Evolutionary conservation across 2,888 invertebrate species (phyloP), one percentile per base, ranked within the genome.

Genomic region (Crocallis elinguaria): DNA sequence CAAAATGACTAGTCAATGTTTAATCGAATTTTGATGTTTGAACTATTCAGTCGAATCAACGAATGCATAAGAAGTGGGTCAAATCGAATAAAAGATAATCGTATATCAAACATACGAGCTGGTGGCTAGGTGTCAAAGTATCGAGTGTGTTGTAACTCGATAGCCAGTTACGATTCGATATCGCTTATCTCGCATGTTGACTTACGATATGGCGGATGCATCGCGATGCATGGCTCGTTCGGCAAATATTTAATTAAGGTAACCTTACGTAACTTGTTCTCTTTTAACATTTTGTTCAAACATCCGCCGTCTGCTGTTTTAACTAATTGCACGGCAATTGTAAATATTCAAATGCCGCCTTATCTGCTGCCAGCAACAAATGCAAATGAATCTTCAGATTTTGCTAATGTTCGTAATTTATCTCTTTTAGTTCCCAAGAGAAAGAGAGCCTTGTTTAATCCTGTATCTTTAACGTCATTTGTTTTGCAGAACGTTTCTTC

Each of bases 141-240:
- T 85, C 79, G 75, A 69, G 69, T 84, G 74, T 84, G 73, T 86
- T 77, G 88, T 82, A 86, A 88, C 79, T 73, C 73, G 83, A 87
- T 86, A 82, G 70, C 60, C 70, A 71, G 79, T 75, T 84, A 82
- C 76, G 73, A 84, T 83, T 84, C 82, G 82, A 86, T 88, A 87
- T 78, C 67, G 71, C 75, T 86, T 86, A 86, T 84, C 83, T 80
- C 65, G 64, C 64, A 69, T 70, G 67, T 83, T 83, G 81, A 82
- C 73, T 84, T 77, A 78, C 73, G 83, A 89, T 86, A 76, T 71
- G 71, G 75, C 68, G 77, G 74, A 77, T 75, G 78, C 81, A 79
- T 69, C 71, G 69, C 73, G 73, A 77, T 84, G 84, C 83, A 82
- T 75, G 77, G 83, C 82, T 71, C 78, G 81, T 77, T 80, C 79